Evolutionary conservation across 2,113 vertebrate species (phyloP), one percentile per base, ranked within the genome.

Genomic region (Rhipidura dahli): DNA sequence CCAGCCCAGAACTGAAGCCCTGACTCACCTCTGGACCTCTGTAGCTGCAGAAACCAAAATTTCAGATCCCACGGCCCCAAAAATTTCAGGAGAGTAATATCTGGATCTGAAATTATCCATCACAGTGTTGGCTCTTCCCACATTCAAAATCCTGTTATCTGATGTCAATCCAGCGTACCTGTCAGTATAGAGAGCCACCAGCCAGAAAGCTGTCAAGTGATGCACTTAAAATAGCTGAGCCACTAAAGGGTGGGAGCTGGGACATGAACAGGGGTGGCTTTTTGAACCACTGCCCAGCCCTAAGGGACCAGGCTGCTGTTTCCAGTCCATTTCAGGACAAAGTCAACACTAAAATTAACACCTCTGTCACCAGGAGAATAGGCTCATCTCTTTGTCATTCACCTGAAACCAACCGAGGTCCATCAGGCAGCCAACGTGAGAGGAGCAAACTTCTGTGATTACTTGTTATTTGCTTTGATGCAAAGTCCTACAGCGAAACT

Each of bases 401-500:
- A 33, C 51, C 40, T 44, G 40, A 76, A 60, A 64, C 27, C 31
- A 60, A 2, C 15, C 10, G 35, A 21, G 57, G 16, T 54, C 33
- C 68, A 37, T 42, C 44, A 50, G 56, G 11, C 42, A 77, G 80
- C 35, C 35, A 51, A 7, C 23, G 47, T 18, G 35, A 76, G 69
- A 47, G 31, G 14, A 85, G n/a, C 33, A 84, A 60, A 64, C 16
- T 56, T 69, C 54, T 40, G 22, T 72, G 35, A 39, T 51, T 21
- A 6, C 11, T 39, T 10, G 1, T 64, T 80, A 17, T 3, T 0
- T 0, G 27, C 13, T 35, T 59, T 4, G 4, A 27, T 68, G 33
- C 30, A 14, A 66, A 78, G 56, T 27, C 4, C 2, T 31, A 7
- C 16, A 33, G 23, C 18, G 14, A 11, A 75, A 81, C 33, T 42